Evolutionary conservation across 2,797 vertebrate species (phyloP), one percentile per base, ranked within the genome.

Genomic region (Neostethus bicornis): DNA sequence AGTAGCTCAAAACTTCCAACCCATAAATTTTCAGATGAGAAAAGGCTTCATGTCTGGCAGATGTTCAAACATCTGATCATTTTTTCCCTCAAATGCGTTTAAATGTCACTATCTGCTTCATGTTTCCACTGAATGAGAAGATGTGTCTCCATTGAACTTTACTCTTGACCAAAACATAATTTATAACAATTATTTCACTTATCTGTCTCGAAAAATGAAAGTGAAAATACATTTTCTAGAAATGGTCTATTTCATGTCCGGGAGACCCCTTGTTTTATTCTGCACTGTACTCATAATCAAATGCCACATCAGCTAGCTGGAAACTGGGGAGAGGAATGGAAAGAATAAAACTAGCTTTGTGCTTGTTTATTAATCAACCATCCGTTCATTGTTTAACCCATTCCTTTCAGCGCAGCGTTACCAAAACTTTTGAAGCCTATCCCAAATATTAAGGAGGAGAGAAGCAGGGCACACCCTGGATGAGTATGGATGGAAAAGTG

Each of bases 81-180:
- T 9, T 28, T 53, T 61, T 59, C 29, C 47, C 12, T 24, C 34
- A n/a, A 21, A 10, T 16, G 23, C 21, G 23, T 51, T 28, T 21
- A 74, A 73, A 79, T 56, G 73, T 61, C 69, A 55, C 39, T 17
- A n/a, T 50, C 66, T 69, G 54, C 28, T 51, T 56, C 21, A 14
- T 47, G 37, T 60, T 55, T 60, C 52, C 29, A 50, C 20, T 4
- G 2, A 49, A 51, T 21, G 48, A 47, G 38, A 77, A 57, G 11
- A 8, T 46, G 24, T 25, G 24, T 46, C 41, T 61, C 14, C 17
- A 14, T 65, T 39, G 42, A 38, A 56, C 55, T 48, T 21, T 41
- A 31, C 21, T n/a, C 50, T 31, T 4, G 14, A 42, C 20, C 20
- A 29, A 63, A 77, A 73, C 64, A 56, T 38, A 32, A 73, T 56